phyloP scores from a whole-genome alignment of 2,797 vertebrate species.

The Argentina silus region DNA sequence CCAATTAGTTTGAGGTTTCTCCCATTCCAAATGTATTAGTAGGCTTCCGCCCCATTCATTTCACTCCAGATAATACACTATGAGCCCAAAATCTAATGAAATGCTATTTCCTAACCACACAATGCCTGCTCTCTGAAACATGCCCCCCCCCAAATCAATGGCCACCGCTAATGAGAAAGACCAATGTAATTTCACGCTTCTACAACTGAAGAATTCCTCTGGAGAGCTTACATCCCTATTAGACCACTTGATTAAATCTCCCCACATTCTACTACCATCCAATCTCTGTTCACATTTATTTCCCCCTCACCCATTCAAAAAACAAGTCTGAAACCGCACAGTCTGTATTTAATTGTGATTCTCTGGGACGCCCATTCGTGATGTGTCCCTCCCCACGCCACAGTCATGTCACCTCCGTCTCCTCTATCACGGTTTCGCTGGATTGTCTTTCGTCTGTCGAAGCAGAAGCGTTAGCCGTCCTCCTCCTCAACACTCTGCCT shows the following conservation, averaged over 20 bases:
- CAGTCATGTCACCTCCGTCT: conserved; percentile 33
- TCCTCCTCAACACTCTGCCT: conserved; percentile 45
- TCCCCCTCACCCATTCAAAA: neutral
- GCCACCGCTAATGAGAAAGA: neutral
- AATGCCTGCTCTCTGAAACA: neutral
- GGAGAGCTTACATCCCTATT: conserved; percentile 12
- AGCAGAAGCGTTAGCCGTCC: conserved; percentile 46
- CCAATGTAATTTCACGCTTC: conserved; percentile 20
- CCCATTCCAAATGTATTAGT: neutral
- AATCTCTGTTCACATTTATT: neutral
- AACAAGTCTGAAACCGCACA: neutral
- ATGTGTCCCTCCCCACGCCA: conserved; percentile 4
- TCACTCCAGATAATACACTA: conserved; percentile 1
- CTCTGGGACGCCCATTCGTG: neutral
- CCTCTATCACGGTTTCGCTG: conserved; percentile 27
- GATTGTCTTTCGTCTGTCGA: conserved; percentile 42
- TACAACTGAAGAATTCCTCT: neutral
- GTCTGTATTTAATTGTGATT: conserved; percentile 6
- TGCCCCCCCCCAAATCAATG: conserved; percentile 5
- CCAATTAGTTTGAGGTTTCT: neutral
- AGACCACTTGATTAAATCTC: conserved; percentile 15
- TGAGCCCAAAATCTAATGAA: neutral
- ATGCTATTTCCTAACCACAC: neutral
- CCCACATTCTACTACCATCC: conserved; percentile 14
- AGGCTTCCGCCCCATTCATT: conserved; percentile 9